A percentile compares a stretch with the other conserved stretches of the same genome.
These are phyloP conservation scores for Valencia hispanica DNA, from an alignment of 2,797 vertebrate species.

Conservation along the genomic window DNA sequence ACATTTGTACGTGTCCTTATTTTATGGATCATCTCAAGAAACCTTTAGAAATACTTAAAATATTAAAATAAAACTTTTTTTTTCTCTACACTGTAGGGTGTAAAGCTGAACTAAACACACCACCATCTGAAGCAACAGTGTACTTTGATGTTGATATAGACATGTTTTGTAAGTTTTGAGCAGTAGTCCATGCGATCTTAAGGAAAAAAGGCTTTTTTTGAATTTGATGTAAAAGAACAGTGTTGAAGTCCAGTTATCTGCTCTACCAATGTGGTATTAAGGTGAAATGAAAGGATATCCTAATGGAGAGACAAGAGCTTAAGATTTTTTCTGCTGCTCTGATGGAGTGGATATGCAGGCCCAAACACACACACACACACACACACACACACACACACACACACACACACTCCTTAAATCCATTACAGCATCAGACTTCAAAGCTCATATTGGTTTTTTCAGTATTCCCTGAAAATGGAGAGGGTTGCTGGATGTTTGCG, in stretches of 20 bases:
- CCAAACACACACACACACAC: background rate
- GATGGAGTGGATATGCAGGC: constrained; percentile 64
- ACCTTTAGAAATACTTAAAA: background rate
- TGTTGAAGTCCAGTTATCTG: constrained; percentile 33
- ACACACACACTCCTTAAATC: constrained; percentile 56
- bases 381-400: constrained; percentile 23
- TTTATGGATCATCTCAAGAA: background rate
- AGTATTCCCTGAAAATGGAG: constrained; percentile 61
- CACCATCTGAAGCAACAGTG: constrained; percentile 24
- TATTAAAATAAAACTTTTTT: constrained; percentile 1
- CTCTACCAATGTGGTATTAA: constrained; percentile 39
- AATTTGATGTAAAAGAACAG: constrained; percentile 49
- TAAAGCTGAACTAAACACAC: constrained; percentile 15
- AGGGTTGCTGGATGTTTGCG: constrained; percentile 64
- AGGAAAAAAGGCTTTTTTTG: constrained; percentile 53
- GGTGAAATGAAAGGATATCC: constrained; percentile 64
- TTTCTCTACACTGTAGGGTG: constrained; percentile 2
- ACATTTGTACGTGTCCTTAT: background rate
- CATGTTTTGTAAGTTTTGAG: constrained; percentile 43
- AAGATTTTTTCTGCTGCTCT: constrained; percentile 55
- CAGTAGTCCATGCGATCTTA: constrained; percentile 21
- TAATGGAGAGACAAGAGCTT: constrained; percentile 71
- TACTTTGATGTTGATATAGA: constrained; percentile 58
- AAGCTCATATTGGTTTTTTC: constrained; percentile 65
- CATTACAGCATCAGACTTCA: constrained; percentile 79